Conservation (phyloP, 2,888 invertebrate species). For the Odontothrips loti region DNA sequence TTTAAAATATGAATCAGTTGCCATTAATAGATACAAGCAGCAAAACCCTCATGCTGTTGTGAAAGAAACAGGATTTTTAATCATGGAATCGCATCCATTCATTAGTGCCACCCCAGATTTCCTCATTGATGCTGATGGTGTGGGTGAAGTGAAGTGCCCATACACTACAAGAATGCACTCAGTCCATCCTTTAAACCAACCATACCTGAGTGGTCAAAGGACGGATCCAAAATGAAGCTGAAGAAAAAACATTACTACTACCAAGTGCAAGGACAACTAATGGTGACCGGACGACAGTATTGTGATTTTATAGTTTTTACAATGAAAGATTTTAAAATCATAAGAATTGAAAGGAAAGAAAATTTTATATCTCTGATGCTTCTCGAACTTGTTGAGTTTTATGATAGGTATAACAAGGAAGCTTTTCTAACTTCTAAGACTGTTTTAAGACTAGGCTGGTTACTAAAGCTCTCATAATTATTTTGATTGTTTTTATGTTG, state of each 20-base stretch:
- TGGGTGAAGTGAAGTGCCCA: constrained; percentile 33
- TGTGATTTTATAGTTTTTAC: constrained; percentile 32
- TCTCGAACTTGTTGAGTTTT: background rate
- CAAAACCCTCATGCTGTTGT: background rate
- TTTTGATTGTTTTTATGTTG: background rate
- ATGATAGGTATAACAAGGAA: background rate
- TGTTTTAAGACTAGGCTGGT: background rate
- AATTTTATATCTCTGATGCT: background rate
- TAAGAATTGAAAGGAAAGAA: background rate
- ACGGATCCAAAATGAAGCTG: constrained; percentile 22
- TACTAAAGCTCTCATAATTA: too few species aligned
- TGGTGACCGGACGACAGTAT: constrained; percentile 29
- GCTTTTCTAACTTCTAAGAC: background rate
- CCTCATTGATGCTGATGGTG: constrained; percentile 19
- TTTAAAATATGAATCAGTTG: background rate
- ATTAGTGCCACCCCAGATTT: constrained; percentile 27
- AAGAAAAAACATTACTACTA: constrained; percentile 13
- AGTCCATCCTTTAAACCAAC: background rate
- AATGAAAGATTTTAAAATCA: background rate
- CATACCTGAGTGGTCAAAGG: constrained; percentile 6
- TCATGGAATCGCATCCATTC: background rate
- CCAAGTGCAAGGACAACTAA: constrained; percentile 33
- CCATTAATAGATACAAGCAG: background rate
- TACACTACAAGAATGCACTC: constrained; percentile 18
- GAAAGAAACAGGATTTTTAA: background rate